Base-by-base conservation (phyloP, 2,797 vertebrate genomes). In the Pitangus sulphuratus region DNA sequence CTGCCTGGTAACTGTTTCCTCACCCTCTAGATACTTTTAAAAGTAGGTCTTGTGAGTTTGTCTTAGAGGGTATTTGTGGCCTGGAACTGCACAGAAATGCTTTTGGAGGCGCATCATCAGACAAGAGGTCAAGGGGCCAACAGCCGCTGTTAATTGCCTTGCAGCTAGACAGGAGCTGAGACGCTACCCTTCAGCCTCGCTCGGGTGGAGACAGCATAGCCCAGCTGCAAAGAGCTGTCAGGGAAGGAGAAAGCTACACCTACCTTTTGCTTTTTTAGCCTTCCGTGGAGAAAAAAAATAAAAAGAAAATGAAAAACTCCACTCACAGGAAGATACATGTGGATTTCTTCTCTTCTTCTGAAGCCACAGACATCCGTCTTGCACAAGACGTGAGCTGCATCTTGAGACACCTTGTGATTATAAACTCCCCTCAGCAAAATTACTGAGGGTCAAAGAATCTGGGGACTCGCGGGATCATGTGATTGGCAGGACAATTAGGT, bases 401-500 rank as follows among this genome's bases (percentile, higher is more conserved):
- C 50, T 40, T 76, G 65, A 91, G 62, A 37, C 31, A 58, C 35
- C 17, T 54, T 66, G 70, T 88, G 88, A 86, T 94, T 93, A 69
- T 79, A 81, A 91, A 69, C 85, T 89, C 75, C 65, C 50, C 72
- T 78, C 58, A 48, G 88, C 51, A 89, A 86, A 81, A 91, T 91
- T 81, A 93, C 78, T 7, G 62, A 76, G 90, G 85, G 88, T 91
- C 77, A 72, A 72, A 71, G 70, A 72, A 91, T 72, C 4, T 48
- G 31, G 47, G 40, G 80, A 31, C 72, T 94, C 1, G 0, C 1
- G 47, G 79, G 80, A 69, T 50, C 70, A 76, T 54, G 87, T 96
- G 95, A 94, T 82, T 94, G 95, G 85, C 95, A 97, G 65, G 39
- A 84, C 90, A 86, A 93, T 95, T 95, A 93, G 48, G 51, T 48